phyloP scores from a whole-genome alignment of 2,888 invertebrate genomes.

The Lycocerus yunnanus region DNA sequence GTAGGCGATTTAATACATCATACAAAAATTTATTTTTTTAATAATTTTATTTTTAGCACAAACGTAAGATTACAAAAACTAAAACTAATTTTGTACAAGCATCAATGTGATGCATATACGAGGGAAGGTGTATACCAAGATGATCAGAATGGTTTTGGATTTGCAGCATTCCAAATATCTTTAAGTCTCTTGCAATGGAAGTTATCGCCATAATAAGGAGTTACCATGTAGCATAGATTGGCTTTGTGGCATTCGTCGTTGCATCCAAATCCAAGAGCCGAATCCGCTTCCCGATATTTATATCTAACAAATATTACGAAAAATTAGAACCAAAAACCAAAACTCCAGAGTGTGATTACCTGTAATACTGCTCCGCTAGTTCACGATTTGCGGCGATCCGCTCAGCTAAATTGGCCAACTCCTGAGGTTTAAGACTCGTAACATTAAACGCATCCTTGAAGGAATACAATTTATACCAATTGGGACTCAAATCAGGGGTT shows the following conservation, averaged over 20 bases:
- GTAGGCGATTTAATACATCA: no score
- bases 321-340: background rate
- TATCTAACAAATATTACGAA: background rate
- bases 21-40: background rate
- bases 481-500: slow-evolving; percentile 59
- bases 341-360: slow-evolving; percentile 35
- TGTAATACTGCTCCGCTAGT: slow-evolving; percentile 49
- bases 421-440: slow-evolving; percentile 49
- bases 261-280: slow-evolving; percentile 31
- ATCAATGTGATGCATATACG: background rate
- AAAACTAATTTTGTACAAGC: background rate
- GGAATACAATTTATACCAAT: slow-evolving; percentile 75
- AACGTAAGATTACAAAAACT: background rate
- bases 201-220: slow-evolving; percentile 58
- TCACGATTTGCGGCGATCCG: slow-evolving; percentile 50
- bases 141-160: background rate
- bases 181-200: slow-evolving; percentile 41
- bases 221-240: slow-evolving; percentile 59
- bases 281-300: slow-evolving; percentile 26
- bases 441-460: slow-evolving; percentile 66
- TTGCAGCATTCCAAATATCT: background rate
- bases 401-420: slow-evolving; percentile 52
- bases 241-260: slow-evolving; percentile 27
- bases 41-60: background rate
- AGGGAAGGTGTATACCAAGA: no score